phyloP scores from a whole-genome alignment of 2,113 vertebrate species.

The Greenwoodochromis staneri region DNA sequence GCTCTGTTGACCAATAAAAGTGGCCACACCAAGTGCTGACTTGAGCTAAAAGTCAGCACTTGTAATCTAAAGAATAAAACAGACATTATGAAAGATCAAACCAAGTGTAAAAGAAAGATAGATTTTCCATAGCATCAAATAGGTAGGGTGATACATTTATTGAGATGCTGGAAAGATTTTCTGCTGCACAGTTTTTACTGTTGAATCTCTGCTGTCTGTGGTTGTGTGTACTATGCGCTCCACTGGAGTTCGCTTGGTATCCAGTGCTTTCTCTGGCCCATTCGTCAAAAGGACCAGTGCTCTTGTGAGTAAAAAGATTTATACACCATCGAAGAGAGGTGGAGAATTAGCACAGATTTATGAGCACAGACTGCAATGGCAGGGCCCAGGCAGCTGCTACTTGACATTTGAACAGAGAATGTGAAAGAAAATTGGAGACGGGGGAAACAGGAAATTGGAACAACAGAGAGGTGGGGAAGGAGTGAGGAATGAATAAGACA shows the following conservation, averaged over 20 bases:
- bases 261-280: slow-evolving; percentile 44
- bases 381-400: slow-evolving; percentile 60
- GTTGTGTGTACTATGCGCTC: not conserved
- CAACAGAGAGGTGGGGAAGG: slow-evolving; percentile 41
- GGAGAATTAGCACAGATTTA: slow-evolving; percentile 74
- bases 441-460: slow-evolving; percentile 57
- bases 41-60: not conserved
- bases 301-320: slow-evolving; percentile 65
- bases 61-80: not conserved
- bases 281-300: slow-evolving; percentile 65
- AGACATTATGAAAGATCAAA: not conserved
- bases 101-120: not conserved
- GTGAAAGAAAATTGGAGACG: slow-evolving; percentile 50
- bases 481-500: slow-evolving; percentile 31
- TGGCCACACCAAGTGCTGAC: not conserved
- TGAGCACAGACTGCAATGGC: slow-evolving; percentile 54
- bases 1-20: not conserved
- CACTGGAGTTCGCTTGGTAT: slow-evolving; percentile 41
- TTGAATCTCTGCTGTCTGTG: not conserved
- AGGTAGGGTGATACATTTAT: not conserved
- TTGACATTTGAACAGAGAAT: slow-evolving; percentile 64
- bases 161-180: not conserved
- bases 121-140: not conserved
- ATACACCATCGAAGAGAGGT: slow-evolving; percentile 64
- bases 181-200: not conserved